Conservation (phyloP, 2,888 invertebrate species). For the Lacanobia wlatinum region DNA sequence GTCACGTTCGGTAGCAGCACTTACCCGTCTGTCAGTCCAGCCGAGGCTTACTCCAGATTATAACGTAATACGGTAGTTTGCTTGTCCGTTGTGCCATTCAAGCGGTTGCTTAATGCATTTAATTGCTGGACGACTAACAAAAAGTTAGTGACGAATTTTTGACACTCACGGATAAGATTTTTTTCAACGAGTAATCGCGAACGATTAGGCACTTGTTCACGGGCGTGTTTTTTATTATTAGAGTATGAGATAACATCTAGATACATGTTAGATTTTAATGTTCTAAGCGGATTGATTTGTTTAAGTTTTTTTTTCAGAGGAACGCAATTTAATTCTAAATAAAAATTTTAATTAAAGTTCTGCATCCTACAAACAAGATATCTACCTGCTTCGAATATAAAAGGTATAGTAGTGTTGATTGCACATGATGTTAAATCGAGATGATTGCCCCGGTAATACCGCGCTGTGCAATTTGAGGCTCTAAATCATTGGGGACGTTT, state of each 20-base stretch:
- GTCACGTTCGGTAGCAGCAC: slow-evolving; percentile 84
- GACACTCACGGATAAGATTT: slow-evolving; percentile 66
- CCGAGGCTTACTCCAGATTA: slow-evolving; percentile 85
- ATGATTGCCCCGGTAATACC: slow-evolving; percentile 78
- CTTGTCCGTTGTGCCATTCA: slow-evolving; percentile 83
- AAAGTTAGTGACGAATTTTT: slow-evolving; percentile 71
- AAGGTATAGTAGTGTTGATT: slow-evolving; percentile 72
- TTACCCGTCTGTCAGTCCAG: slow-evolving; percentile 87
- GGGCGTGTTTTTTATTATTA: slow-evolving; percentile 56
- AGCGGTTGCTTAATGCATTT: slow-evolving; percentile 84
- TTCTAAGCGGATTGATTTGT: slow-evolving; percentile 51
- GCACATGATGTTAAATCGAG: slow-evolving; percentile 77
- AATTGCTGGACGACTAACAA: slow-evolving; percentile 78
- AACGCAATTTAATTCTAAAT: slow-evolving; percentile 28
- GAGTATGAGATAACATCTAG: slow-evolving; percentile 52
- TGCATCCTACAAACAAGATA: slow-evolving; percentile 6
- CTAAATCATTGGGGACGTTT: slow-evolving; percentile 85
- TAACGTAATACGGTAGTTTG: slow-evolving; percentile 90
- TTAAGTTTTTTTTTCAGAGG: slow-evolving; percentile 27
- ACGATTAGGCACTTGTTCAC: slow-evolving; percentile 63
- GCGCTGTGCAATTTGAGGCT: slow-evolving; percentile 87
- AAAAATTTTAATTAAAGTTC: slow-evolving; percentile 54
- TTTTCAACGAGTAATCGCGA: slow-evolving; percentile 64
- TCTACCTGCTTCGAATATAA: slow-evolving; percentile 25
- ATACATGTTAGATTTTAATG: slow-evolving; percentile 46